Conservation (phyloP, 2,888 invertebrate species). For the Linnaemya tessellans region DNA sequence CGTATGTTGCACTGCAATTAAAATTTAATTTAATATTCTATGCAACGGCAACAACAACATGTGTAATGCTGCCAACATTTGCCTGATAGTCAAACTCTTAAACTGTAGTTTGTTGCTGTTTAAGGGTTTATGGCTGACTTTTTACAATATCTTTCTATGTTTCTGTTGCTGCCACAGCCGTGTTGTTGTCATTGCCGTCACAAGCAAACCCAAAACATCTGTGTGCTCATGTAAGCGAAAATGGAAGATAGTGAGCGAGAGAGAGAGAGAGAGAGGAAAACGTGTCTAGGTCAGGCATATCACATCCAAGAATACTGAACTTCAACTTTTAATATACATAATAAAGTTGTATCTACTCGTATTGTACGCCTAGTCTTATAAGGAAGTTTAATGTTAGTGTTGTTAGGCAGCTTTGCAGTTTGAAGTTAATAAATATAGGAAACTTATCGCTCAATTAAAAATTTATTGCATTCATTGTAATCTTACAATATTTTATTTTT, state of each 20-base stretch:
- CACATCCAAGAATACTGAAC: neutral
- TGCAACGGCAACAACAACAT: conserved; percentile 4
- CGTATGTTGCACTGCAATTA: conserved; percentile 38
- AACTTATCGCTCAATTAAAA: too few relatives aligned
- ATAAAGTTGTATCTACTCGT: too few relatives aligned
- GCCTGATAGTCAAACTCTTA: neutral
- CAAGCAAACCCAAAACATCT: conserved; percentile 25
- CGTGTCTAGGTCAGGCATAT: neutral
- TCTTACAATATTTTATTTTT: too few relatives aligned
- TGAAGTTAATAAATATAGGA: too few relatives aligned
- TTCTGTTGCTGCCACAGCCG: neutral
- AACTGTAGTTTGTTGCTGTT: conserved; percentile 26
- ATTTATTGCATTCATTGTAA: too few relatives aligned
- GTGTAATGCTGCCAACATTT: neutral
- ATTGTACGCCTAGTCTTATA: too few relatives aligned
- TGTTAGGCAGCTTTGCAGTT: too few relatives aligned
- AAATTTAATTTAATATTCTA: conserved; percentile 41
- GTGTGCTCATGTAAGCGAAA: conserved; percentile 19
- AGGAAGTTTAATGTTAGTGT: too few relatives aligned
- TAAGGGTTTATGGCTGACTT: neutral
- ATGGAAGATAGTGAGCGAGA: neutral
- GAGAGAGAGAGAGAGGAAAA: neutral
- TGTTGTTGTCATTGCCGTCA: neutral
- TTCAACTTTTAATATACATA: neutral
- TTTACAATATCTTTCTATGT: neutral